phyloP scores from a whole-genome alignment of 92 coral and sea anemone genomes.

The Zoanthus sociatus region DNA sequence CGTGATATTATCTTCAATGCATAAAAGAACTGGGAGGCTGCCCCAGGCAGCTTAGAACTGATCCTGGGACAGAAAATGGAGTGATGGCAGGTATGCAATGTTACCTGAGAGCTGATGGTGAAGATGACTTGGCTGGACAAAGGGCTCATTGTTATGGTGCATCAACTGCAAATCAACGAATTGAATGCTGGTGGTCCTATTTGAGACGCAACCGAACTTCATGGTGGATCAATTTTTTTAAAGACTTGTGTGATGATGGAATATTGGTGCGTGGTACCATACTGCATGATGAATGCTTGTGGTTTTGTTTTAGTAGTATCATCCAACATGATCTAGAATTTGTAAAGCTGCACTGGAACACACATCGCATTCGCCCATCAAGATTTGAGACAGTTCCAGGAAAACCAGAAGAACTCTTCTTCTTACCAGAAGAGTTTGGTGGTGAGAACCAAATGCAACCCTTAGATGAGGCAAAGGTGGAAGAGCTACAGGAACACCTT shows the following conservation, averaged over 20 bases:
- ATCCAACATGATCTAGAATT: constrained; percentile 64
- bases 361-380: constrained; percentile 59
- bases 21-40: constrained; percentile 65
- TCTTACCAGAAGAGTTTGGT: constrained; percentile 62
- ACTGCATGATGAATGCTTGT: constrained; percentile 62
- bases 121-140: constrained; percentile 62
- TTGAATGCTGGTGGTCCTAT: constrained; percentile 70
- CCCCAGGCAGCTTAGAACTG: constrained; percentile 65
- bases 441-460: constrained; percentile 61
- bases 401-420: constrained; percentile 60
- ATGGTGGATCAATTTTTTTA: constrained; percentile 72
- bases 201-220: constrained; percentile 53
- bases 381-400: constrained; percentile 60
- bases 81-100: constrained; percentile 66
- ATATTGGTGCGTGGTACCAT: constrained; percentile 37
- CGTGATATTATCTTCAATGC: constrained; percentile 49
- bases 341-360: constrained; percentile 65
- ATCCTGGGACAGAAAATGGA: constrained; percentile 69
- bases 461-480: constrained; percentile 38
- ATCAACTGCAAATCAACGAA: constrained; percentile 65
- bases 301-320: constrained; percentile 61
- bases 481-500: constrained; percentile 34
- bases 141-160: constrained; percentile 54
- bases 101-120: constrained; percentile 63
- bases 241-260: constrained; percentile 56